Conservation (phyloP, 1,140 invertebrate species). For the Drosophila cardini region DNA sequence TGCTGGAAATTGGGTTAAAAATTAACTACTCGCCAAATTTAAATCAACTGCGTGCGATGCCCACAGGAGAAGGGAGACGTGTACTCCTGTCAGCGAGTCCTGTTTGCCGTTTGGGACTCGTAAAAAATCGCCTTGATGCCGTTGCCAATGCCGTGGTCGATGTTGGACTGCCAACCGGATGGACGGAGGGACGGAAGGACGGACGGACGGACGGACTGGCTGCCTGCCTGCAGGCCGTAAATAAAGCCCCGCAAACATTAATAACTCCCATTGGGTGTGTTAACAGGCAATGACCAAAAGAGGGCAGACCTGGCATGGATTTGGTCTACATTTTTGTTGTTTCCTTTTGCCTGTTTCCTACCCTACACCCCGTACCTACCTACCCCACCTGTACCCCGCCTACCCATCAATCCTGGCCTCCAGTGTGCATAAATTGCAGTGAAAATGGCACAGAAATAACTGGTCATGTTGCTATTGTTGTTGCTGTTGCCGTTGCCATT, state of each 20-base stretch:
- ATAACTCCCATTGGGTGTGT: constrained; percentile 82
- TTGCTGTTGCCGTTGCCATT: constrained; percentile 51
- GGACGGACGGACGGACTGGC: constrained; percentile 15
- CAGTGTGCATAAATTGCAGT: constrained; percentile 80
- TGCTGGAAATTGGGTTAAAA: constrained; percentile 76
- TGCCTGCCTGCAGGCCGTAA: constrained; percentile 70
- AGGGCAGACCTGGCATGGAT: constrained; percentile 64
- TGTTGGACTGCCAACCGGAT: constrained; percentile 3
- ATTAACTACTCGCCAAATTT: constrained; percentile 79
- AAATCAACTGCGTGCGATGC: constrained; percentile 64
- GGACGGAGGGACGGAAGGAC: not conserved
- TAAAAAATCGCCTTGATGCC: constrained; percentile 75
- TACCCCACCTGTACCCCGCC: not conserved
- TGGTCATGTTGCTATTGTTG: constrained; percentile 29
- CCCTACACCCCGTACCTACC: too few relatives aligned
- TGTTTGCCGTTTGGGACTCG: constrained; percentile 61
- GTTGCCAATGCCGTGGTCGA: constrained; percentile 28
- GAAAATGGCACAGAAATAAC: constrained; percentile 70
- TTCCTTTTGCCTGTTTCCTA: constrained; percentile 1
- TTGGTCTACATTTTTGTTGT: constrained; percentile 56
- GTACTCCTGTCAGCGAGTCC: constrained; percentile 70
- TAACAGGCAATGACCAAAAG: constrained; percentile 81
- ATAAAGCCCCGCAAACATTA: constrained; percentile 80
- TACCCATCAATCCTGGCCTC: not conserved
- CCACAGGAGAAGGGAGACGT: constrained; percentile 4